Conservation (phyloP, 1,140 invertebrate species). For the Augochlora pura region DNA sequence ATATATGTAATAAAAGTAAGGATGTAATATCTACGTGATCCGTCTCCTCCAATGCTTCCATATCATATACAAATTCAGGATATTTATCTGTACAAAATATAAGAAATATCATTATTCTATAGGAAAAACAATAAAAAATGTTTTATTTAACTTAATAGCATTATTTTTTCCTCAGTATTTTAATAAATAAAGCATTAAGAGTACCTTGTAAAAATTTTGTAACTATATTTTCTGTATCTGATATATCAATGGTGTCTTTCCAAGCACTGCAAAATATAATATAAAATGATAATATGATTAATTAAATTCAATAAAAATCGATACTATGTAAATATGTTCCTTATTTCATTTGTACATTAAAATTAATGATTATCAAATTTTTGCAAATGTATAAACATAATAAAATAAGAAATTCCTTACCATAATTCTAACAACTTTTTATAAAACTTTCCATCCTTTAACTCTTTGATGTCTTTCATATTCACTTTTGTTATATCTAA, state of each 20-base stretch:
- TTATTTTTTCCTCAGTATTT: neutral
- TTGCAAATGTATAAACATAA: neutral
- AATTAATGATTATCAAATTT: neutral
- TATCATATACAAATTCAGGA: conserved; percentile 66
- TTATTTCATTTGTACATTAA: neutral
- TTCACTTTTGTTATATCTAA: conserved; percentile 28
- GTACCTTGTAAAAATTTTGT: conserved; percentile 24
- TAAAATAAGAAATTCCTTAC: conserved; percentile 44
- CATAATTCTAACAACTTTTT: conserved; percentile 57
- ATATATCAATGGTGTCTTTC: conserved; percentile 17
- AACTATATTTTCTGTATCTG: conserved; percentile 28
- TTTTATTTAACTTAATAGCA: neutral
- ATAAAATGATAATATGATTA: conserved; percentile 7
- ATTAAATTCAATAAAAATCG: neutral
- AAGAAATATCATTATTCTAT: neutral
- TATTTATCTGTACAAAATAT: conserved; percentile 68
- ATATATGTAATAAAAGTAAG: conserved; percentile 69
- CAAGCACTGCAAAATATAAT: conserved; percentile 35
- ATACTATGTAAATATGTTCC: neutral
- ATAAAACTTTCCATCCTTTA: conserved; percentile 61
- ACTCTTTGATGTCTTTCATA: conserved; percentile 51
- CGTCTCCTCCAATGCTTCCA: conserved; percentile 28
- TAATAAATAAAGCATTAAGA: neutral
- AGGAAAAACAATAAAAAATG: neutral
- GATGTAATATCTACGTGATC: conserved; percentile 67